These are phyloP conservation scores for Agrochola circellaris DNA, from an alignment of 2,888 invertebrate species.

Conservation along the genomic window DNA sequence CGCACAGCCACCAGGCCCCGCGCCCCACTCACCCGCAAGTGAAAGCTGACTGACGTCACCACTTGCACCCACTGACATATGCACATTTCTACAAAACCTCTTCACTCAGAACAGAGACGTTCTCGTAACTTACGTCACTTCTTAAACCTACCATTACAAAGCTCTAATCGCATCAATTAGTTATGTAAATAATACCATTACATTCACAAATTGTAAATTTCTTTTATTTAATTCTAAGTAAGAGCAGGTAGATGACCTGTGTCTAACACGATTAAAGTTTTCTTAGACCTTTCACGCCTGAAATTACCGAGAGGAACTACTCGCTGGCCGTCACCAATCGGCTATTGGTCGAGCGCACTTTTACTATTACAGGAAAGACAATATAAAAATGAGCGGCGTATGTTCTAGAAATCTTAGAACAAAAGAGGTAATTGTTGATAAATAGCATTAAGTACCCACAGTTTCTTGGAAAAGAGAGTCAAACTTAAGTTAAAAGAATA, in stretches of 20 bases:
- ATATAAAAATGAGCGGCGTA: conserved; percentile 27
- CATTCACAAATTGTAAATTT: conserved; percentile 26
- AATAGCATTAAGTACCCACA: conserved; percentile 35
- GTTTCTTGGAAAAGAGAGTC: conserved; percentile 37
- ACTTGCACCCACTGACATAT: conserved; percentile 77
- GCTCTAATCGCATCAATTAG: conserved; percentile 37
- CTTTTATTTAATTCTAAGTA: conserved; percentile 8
- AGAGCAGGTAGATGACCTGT: conserved; percentile 37
- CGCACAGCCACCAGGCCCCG: not conserved
- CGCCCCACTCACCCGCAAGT: conserved; percentile 70
- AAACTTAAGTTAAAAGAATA: conserved; percentile 14
- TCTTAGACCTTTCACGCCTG: conserved; percentile 59
- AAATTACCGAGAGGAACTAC: conserved; percentile 57
- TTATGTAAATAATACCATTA: conserved; percentile 38
- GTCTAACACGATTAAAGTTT: conserved; percentile 57
- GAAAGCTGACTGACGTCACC: conserved; percentile 85
- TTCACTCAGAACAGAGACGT: conserved; percentile 50
- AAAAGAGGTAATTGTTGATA: conserved; percentile 40
- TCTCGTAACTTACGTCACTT: conserved; percentile 22
- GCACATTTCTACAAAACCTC: conserved; percentile 64
- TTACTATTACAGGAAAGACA: conserved; percentile 51
- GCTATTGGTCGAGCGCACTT: conserved; percentile 49
- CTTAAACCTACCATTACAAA: conserved; percentile 10
- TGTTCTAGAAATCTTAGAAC: conserved; percentile 48
- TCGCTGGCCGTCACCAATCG: conserved; percentile 58